Evolutionary conservation across 2,113 vertebrate species (phyloP).

Genomic region (Tichodroma muraria): DNA sequence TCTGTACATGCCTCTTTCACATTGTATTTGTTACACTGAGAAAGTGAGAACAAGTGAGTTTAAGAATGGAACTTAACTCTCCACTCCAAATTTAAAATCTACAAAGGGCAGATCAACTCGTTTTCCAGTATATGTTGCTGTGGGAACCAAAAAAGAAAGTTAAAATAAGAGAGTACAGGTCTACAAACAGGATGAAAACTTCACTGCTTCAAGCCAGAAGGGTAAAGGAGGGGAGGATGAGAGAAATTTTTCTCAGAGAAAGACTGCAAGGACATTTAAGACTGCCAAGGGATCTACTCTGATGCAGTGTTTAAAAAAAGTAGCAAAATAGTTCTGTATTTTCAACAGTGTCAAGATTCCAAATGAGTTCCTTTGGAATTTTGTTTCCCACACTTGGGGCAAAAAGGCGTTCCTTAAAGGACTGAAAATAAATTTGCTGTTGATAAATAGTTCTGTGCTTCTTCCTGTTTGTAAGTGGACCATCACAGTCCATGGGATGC

Average conservation of each 20-base stretch:
- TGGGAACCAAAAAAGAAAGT: not conserved
- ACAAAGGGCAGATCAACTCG: not conserved
- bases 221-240: not conserved
- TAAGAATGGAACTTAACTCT: slow-evolving; percentile 15
- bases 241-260: slow-evolving; percentile 3
- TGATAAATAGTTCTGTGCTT: not conserved
- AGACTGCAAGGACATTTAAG: not conserved
- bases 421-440: not conserved
- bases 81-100: slow-evolving; percentile 6
- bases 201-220: not conserved
- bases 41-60: slow-evolving; percentile 11
- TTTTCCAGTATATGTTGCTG: slow-evolving; percentile 27
- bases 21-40: slow-evolving; percentile 10
- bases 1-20: slow-evolving; percentile 44
- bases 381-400: not conserved
- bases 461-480: slow-evolving; percentile 16
- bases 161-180: slow-evolving; percentile 3
- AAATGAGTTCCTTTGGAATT: slow-evolving; percentile 7
- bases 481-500: not conserved
- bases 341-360: not conserved
- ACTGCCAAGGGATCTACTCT: not conserved
- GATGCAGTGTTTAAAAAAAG: not conserved
- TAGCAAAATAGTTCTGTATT: not conserved
- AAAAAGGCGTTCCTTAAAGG: not conserved
- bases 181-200: slow-evolving; percentile 18